Conservation (phyloP, 2,113 vertebrate genomes). For the Macquaria australasica region DNA sequence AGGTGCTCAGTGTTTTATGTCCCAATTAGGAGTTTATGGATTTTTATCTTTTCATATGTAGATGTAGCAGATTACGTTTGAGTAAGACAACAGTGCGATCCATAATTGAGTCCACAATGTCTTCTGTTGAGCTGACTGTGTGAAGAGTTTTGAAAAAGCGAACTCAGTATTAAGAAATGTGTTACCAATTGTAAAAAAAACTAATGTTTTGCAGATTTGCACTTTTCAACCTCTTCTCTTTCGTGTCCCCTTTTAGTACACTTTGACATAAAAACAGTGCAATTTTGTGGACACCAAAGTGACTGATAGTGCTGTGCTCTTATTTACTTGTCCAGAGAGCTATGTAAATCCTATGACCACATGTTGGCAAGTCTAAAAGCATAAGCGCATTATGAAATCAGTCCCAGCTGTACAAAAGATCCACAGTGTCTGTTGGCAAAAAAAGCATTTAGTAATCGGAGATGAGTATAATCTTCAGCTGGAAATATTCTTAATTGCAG, state of each 20-base stretch:
- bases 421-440: slow-evolving; percentile 13
- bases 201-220: slow-evolving; percentile 33
- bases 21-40: no score
- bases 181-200: no score
- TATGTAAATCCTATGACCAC: slow-evolving; percentile 21
- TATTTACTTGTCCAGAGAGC: slow-evolving; percentile 11
- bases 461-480: slow-evolving; percentile 57
- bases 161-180: no score
- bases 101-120: no score
- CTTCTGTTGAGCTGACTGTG: no score
- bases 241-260: background rate
- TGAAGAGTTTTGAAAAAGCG: no score
- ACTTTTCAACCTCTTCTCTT: background rate
- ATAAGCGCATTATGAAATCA: slow-evolving; percentile 41
- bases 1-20: no score
- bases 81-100: no score
- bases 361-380: slow-evolving; percentile 41
- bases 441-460: slow-evolving; percentile 62
- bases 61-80: no score
- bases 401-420: slow-evolving; percentile 32
- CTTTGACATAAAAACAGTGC: background rate
- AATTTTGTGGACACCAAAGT: background rate
- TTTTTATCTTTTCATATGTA: no score
- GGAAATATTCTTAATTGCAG: slow-evolving; percentile 69
- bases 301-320: background rate